Evolutionary conservation across 2,113 vertebrate species (phyloP).

Genomic region (Toxotes jaculatrix): DNA sequence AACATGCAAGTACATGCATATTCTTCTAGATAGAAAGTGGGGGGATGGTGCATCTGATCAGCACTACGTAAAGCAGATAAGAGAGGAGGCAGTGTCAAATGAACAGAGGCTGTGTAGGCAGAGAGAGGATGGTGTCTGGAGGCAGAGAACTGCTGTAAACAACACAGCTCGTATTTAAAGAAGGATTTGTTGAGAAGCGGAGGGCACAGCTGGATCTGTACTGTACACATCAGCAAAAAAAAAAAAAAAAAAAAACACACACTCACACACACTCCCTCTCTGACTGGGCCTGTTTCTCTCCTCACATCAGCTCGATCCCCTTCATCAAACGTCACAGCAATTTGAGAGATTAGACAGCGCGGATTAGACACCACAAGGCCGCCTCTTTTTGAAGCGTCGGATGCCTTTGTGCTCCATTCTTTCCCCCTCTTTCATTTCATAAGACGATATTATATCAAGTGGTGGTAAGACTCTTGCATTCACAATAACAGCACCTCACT

Average conservation of each 20-base stretch:
- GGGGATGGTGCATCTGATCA: slow-evolving; percentile 76
- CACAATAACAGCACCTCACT: slow-evolving; percentile 69
- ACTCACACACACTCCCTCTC: slow-evolving; percentile 7
- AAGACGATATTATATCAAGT: slow-evolving; percentile 76
- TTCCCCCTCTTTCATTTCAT: slow-evolving; percentile 73
- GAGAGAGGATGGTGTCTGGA: slow-evolving; percentile 62
- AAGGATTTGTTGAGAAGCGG: slow-evolving; percentile 71
- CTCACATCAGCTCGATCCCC: slow-evolving; percentile 57
- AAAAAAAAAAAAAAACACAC: not conserved
- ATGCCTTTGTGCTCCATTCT: slow-evolving; percentile 80
- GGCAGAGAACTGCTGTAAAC: slow-evolving; percentile 69
- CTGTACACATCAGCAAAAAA: slow-evolving; percentile 66
- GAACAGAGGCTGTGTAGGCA: slow-evolving; percentile 53
- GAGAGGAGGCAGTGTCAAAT: slow-evolving; percentile 68
- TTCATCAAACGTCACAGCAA: slow-evolving; percentile 80
- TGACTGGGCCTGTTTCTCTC: slow-evolving; percentile 56
- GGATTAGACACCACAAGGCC: slow-evolving; percentile 78
- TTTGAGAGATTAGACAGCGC: slow-evolving; percentile 80
- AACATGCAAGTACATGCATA: slow-evolving; percentile 52
- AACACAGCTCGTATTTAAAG: slow-evolving; percentile 74
- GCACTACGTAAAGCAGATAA: slow-evolving; percentile 73
- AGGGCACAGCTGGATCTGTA: slow-evolving; percentile 65
- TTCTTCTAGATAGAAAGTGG: slow-evolving; percentile 35
- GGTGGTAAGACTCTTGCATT: slow-evolving; percentile 70
- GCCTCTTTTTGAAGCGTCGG: slow-evolving; percentile 69